Percentiles rank a stretch among this genome's conserved stretches.
These are phyloP conservation scores for Drosophila nebulosa DNA, from an alignment of 1,140 invertebrate genomes.

Conservation along the genomic window DNA sequence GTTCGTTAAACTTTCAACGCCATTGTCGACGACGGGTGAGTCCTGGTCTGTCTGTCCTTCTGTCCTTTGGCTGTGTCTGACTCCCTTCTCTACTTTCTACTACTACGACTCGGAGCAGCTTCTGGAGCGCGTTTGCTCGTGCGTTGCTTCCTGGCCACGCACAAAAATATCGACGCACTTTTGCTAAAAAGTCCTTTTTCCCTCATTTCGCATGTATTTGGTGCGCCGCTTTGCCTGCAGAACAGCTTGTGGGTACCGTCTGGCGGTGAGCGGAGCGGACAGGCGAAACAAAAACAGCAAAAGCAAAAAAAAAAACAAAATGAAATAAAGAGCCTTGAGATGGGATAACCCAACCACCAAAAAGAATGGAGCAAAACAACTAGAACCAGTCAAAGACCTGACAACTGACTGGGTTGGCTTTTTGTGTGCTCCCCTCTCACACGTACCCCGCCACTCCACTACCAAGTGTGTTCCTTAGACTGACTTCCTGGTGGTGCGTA, in stretches of 20 bases:
- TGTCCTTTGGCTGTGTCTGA: constrained; percentile 17
- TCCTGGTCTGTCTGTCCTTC: constrained; percentile 15
- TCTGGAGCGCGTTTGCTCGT: constrained; percentile 32
- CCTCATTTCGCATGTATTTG: constrained; percentile 60
- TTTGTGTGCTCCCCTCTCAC: constrained; percentile 10
- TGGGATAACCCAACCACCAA: constrained; percentile 44
- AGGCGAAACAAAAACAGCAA: constrained; percentile 16
- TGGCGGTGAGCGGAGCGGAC: constrained; percentile 57
- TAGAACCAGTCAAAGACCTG: constrained; percentile 39
- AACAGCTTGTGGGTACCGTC: constrained; percentile 69
- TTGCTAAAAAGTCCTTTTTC: constrained; percentile 59
- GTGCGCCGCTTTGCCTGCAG: constrained; percentile 47
- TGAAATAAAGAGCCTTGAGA: constrained; percentile 43
- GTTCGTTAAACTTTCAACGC: constrained; percentile 70
- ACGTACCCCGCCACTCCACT: not conserved
- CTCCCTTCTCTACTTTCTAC: constrained; percentile 15
- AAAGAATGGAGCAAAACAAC: constrained; percentile 3
- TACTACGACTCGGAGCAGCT: constrained; percentile 49
- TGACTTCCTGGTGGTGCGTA: constrained; percentile 77
- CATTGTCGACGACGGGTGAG: constrained; percentile 25
- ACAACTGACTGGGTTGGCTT: constrained; percentile 25
- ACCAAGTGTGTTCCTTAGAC: constrained; percentile 50
- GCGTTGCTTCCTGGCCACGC: constrained; percentile 70
- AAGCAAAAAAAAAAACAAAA: constrained; percentile 43
- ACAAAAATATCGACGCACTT: constrained; percentile 77